Evolutionary conservation across 2,113 vertebrate genomes (phyloP).

Genomic region (Macroglossus sobrinus): DNA sequence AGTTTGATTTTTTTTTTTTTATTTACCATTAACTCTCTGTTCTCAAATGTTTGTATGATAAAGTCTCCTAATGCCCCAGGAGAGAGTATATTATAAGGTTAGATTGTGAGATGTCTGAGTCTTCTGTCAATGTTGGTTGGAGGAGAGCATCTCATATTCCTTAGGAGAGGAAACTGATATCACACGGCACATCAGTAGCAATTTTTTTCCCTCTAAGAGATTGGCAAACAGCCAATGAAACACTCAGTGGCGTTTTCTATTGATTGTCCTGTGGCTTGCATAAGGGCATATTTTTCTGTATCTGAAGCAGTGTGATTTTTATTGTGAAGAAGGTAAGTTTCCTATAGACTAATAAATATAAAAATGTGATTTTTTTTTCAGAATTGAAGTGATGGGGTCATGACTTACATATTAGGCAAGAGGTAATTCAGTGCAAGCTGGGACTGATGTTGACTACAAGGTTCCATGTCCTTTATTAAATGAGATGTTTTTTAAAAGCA

Average conservation of each 20-base stretch:
- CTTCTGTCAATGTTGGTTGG: conserved; percentile 46
- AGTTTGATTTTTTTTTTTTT: background rate
- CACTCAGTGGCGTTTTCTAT: conserved; percentile 62
- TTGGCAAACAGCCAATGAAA: conserved; percentile 49
- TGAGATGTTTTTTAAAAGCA: background rate
- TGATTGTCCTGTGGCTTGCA: conserved; percentile 47
- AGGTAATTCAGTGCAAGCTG: background rate
- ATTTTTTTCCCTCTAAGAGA: conserved; percentile 11
- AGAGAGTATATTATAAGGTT: conserved; percentile 51
- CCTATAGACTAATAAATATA: background rate
- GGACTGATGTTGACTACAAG: background rate
- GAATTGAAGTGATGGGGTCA: background rate
- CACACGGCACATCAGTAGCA: background rate
- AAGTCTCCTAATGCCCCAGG: background rate
- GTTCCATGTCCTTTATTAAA: background rate
- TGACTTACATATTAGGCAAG: background rate
- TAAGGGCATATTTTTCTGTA: conserved; percentile 8
- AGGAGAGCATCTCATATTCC: conserved; percentile 54
- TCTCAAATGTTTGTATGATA: conserved; percentile 47
- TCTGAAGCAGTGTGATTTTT: conserved; percentile 39
- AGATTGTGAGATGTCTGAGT: conserved; percentile 55
- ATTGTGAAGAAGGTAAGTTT: background rate
- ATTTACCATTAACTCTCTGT: conserved; percentile 43
- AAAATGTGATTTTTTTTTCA: background rate
- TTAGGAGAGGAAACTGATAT: conserved; percentile 58